These are phyloP conservation scores for Calycopis cecrops DNA, from an alignment of 1,140 invertebrate genomes.

Conservation along the genomic window DNA sequence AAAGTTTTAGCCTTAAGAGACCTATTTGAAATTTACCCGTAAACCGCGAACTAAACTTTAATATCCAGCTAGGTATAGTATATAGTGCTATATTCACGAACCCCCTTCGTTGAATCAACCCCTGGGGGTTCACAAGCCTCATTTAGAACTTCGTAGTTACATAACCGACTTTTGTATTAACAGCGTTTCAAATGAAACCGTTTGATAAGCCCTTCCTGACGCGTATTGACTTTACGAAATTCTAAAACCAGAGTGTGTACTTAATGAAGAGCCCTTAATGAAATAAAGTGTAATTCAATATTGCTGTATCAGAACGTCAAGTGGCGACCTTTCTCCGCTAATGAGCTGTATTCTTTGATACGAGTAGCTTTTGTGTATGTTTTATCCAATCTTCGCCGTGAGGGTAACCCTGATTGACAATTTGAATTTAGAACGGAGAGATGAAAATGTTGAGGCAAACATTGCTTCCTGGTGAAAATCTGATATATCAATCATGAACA, in stretches of 20 bases:
- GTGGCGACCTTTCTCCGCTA: constrained; percentile 23
- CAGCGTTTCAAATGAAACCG: neutral
- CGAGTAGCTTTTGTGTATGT: constrained; percentile 22
- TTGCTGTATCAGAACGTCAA: constrained; percentile 24
- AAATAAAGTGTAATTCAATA: constrained; percentile 13
- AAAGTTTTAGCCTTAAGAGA: too few relatives aligned
- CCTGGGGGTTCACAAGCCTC: too few relatives aligned
- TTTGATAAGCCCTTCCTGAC: neutral
- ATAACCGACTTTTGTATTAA: neutral
- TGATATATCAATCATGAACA: too few relatives aligned
- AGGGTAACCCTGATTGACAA: neutral
- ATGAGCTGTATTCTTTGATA: constrained; percentile 9
- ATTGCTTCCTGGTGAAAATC: too few relatives aligned
- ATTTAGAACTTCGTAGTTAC: too few relatives aligned
- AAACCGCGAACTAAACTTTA: too few relatives aligned
- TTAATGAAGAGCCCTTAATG: constrained; percentile 1
- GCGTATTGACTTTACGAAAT: constrained; percentile 1
- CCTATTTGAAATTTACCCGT: too few relatives aligned
- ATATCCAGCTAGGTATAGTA: too few relatives aligned
- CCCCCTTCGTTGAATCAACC: too few relatives aligned
- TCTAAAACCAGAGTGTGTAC: neutral
- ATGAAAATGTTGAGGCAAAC: too few relatives aligned
- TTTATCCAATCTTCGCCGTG: neutral
- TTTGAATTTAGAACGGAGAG: neutral
- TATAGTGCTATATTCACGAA: too few relatives aligned